These are phyloP conservation scores for Ophion ventricosus DNA, from an alignment of 2,888 invertebrate species.

Conservation along the genomic window DNA sequence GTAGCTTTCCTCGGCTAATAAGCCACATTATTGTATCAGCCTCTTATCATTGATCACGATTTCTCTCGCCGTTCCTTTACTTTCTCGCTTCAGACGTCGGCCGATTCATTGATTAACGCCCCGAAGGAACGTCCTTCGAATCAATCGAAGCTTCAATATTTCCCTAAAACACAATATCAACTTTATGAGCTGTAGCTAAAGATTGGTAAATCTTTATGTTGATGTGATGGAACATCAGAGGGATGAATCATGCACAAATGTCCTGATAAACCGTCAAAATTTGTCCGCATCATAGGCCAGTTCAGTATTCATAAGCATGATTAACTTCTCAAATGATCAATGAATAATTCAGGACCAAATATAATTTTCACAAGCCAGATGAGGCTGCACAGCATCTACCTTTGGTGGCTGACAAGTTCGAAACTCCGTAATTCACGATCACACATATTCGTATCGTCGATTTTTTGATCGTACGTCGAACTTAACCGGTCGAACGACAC, in stretches of 20 bases:
- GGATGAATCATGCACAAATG: no score
- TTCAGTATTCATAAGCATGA: no score
- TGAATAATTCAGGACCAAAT: no score
- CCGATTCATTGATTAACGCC: conserved; percentile 11
- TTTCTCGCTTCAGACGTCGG: background rate
- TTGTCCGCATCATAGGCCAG: no score
- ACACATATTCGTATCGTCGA: no score
- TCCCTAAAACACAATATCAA: background rate
- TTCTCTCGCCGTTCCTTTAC: background rate
- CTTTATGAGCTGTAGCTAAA: background rate
- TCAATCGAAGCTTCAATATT: background rate
- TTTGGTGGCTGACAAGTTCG: no score
- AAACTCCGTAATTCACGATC: no score
- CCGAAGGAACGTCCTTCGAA: background rate
- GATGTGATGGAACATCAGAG: background rate
- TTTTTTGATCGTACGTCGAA: conserved; percentile 1
- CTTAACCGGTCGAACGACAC: conserved; percentile 15
- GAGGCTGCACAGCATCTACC: no score
- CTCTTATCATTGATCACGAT: conserved; percentile 16
- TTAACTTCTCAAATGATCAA: no score
- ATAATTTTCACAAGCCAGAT: no score
- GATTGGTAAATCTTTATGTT: background rate
- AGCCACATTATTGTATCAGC: conserved; percentile 49
- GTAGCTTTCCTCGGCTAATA: conserved; percentile 51
- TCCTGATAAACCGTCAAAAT: no score